Percentiles rank a stretch among this genome's conserved stretches.
Evolutionary conservation across 1,140 invertebrate species (phyloP).

Genomic region (Druon quercuslanigerum): DNA sequence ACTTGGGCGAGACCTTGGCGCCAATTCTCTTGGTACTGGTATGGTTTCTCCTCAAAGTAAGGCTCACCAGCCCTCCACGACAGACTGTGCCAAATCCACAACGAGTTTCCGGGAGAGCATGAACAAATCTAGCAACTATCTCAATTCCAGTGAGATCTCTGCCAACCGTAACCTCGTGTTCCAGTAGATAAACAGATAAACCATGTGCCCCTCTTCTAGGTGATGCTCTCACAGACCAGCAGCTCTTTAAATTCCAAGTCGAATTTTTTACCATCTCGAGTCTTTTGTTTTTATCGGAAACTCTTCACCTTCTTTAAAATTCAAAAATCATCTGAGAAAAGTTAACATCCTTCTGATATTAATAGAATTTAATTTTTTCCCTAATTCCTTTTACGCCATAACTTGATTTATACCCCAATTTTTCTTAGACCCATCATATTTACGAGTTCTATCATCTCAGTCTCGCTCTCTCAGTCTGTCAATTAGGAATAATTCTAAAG

Average conservation of each 20-base stretch:
- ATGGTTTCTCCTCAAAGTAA: slow-evolving; percentile 50
- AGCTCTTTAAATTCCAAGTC: slow-evolving; percentile 52
- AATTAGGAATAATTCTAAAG: slow-evolving; percentile 11
- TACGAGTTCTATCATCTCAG: neutral
- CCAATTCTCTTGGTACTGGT: slow-evolving; percentile 8
- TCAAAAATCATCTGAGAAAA: neutral
- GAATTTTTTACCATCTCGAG: slow-evolving; percentile 52
- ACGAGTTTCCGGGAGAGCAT: slow-evolving; percentile 47
- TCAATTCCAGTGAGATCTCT: slow-evolving; percentile 51
- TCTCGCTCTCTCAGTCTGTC: slow-evolving; percentile 8
- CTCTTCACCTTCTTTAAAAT: neutral
- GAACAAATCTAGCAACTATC: slow-evolving; percentile 59
- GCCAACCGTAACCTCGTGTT: slow-evolving; percentile 60
- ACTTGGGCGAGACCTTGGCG: neutral
- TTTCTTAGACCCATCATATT: neutral
- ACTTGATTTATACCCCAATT: neutral
- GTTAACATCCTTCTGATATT: no score
- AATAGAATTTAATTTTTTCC: neutral
- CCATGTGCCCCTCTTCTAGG: slow-evolving; percentile 26
- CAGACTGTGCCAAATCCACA: slow-evolving; percentile 24
- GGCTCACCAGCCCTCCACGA: slow-evolving; percentile 57
- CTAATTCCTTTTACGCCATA: neutral
- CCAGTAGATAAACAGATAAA: slow-evolving; percentile 52
- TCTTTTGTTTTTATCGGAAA: slow-evolving; percentile 29
- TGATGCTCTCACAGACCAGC: slow-evolving; percentile 50